phyloP scores from a whole-genome alignment of 2,888 invertebrate genomes.

The Caenorhabditis sinica region DNA sequence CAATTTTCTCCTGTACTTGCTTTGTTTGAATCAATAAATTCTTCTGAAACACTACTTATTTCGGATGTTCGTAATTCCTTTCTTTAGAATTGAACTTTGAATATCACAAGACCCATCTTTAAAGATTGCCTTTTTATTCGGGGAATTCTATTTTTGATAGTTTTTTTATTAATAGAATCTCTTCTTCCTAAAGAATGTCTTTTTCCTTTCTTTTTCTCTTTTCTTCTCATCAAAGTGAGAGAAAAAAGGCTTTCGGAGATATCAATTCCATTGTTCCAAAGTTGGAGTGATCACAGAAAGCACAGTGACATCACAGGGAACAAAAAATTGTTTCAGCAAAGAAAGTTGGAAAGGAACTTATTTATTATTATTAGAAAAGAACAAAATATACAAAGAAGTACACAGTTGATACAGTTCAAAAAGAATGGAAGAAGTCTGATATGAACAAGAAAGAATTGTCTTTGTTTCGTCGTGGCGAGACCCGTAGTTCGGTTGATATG shows the following conservation, averaged over 20 bases:
- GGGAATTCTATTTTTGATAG: constrained; percentile 6
- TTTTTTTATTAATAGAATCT: constrained; percentile 21
- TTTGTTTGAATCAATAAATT: not conserved
- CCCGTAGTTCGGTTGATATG: constrained; percentile 39
- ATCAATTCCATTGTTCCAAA: constrained; percentile 27
- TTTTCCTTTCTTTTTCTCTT: constrained; percentile 2
- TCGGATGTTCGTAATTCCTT: not conserved
- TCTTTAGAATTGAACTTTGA: constrained; percentile 24
- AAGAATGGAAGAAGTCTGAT: constrained; percentile 22
- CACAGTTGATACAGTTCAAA: constrained; percentile 39
- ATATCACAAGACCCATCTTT: constrained; percentile 19
- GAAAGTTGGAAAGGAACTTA: not conserved
- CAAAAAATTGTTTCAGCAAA: not conserved
- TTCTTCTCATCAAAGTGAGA: constrained; percentile 13
- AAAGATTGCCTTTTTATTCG: not conserved
- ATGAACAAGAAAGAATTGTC: constrained; percentile 23
- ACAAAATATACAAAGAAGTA: constrained; percentile 57
- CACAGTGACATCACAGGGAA: constrained; percentile 54
- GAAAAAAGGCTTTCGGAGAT: constrained; percentile 36
- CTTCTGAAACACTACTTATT: not conserved
- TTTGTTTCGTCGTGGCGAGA: constrained; percentile 40
- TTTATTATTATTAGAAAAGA: constrained; percentile 22
- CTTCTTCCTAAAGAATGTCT: constrained; percentile 8
- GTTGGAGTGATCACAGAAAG: constrained; percentile 32
- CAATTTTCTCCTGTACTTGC: not conserved